Evolutionary conservation across 2,113 vertebrate species (phyloP), one percentile per base, ranked within the genome.

Genomic region (Electrona antarctica): DNA sequence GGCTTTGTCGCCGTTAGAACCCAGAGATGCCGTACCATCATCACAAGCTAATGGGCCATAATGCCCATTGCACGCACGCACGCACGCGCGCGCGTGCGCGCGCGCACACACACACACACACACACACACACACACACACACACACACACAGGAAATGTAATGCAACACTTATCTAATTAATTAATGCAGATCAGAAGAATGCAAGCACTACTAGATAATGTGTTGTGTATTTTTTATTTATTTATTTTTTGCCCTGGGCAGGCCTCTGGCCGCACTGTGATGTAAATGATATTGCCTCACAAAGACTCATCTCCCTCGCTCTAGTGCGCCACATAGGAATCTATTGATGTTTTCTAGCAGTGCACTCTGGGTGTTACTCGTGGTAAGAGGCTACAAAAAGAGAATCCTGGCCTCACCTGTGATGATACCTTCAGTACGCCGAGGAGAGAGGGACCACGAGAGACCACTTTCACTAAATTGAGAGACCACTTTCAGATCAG

Each of bases 111-210:
- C 33, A 41, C 33, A 4, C 33, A 41, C 33, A 41, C 33, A 41
- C 33, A 41, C 33, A 41, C 33, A 41, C 33, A 41, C 33, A 41
- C 33, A 41, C 33, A 41, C 33, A 41, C 33, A 41, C 33, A 41
- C 33, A 41, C 33, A 41, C 60, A 56, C 83, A 78, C 64, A 21
- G 69, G 67, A 76, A 81, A 78, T 69, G 54, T 56, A 28, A 69
- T 68, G 73, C 61, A 73, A 86, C 83, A 72, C 76, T 85, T 50
- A 69, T 69, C 70, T 63, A 74, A 87, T 85, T 82, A 87, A 90
- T 90, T 81, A 86, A 82, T 78, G 83, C 69, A 60, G 80, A 83
- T 86, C 62, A 85, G 76, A 65, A 64, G 64, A 73, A 63, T 7
- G 33, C 21, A 14, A 59, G 75, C 47, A 59, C 67, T 64, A 28